These are phyloP conservation scores for Thaumetopoea pityocampa DNA, from an alignment of 1,140 invertebrate species.

Conservation along the genomic window DNA sequence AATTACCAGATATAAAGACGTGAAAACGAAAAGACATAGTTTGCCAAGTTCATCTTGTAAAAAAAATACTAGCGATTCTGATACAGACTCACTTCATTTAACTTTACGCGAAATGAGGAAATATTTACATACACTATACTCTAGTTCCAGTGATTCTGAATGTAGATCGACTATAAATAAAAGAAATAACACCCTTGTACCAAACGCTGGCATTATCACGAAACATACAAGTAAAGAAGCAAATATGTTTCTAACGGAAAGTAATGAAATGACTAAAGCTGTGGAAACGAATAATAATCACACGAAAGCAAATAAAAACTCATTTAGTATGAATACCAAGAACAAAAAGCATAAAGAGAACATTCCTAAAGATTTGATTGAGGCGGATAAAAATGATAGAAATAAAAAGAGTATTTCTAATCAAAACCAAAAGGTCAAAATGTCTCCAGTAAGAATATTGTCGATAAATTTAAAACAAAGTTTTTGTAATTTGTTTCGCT, in stretches of 20 bases:
- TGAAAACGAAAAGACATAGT: slow-evolving; percentile 65
- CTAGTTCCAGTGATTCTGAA: slow-evolving; percentile 79
- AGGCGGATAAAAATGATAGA: slow-evolving; percentile 47
- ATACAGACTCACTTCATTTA: slow-evolving; percentile 87
- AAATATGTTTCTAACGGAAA: slow-evolving; percentile 50
- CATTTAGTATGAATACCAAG: slow-evolving; percentile 78
- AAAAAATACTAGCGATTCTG: slow-evolving; percentile 62
- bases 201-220: slow-evolving; percentile 50
- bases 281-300: slow-evolving; percentile 69
- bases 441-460: slow-evolving; percentile 78
- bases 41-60: slow-evolving; percentile 77
- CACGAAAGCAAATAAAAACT: slow-evolving; percentile 79
- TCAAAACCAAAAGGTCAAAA: slow-evolving; percentile 78
- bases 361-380: slow-evolving; percentile 51
- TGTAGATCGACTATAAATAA: slow-evolving; percentile 53
- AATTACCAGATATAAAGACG: slow-evolving; percentile 43
- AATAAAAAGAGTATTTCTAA: slow-evolving; percentile 29
- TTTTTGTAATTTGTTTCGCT: slow-evolving; percentile 89
- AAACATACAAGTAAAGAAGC: slow-evolving; percentile 41
- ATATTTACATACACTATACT: slow-evolving; percentile 87
- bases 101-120: slow-evolving; percentile 90
- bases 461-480: slow-evolving; percentile 88
- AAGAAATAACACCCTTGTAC: slow-evolving; percentile 68
- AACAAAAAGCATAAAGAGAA: slow-evolving; percentile 82
- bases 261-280: slow-evolving; percentile 38